These are phyloP conservation scores for Drosophila putrida DNA, from an alignment of 2,888 invertebrate species.

Conservation along the genomic window DNA sequence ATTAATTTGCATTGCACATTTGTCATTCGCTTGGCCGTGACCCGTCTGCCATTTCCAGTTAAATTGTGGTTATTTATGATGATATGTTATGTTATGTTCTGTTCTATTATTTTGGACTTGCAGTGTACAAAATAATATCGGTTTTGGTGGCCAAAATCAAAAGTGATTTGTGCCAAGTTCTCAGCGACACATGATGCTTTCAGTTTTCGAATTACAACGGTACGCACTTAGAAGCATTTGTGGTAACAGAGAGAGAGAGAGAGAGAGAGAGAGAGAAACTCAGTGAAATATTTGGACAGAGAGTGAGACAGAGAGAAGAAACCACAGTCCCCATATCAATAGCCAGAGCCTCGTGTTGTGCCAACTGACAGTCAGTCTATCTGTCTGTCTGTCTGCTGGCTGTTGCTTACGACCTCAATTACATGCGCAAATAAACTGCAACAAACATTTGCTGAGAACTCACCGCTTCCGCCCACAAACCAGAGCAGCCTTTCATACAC, in stretches of 20 bases:
- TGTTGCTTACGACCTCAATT: constrained; percentile 78
- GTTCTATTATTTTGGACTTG: too few species aligned
- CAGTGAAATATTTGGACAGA: background rate
- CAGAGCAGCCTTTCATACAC: constrained; percentile 18
- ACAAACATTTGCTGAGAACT: constrained; percentile 77
- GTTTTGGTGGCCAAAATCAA: background rate
- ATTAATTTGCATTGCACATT: constrained; percentile 62
- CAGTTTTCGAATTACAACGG: constrained; percentile 34
- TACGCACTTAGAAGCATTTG: constrained; percentile 38
- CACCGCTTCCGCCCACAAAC: constrained; percentile 43
- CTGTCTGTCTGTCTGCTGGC: constrained; percentile 24
- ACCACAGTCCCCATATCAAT: constrained; percentile 43
- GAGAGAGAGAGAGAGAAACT: constrained; percentile 2
- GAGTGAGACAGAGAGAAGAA: background rate
- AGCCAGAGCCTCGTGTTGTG: constrained; percentile 18
- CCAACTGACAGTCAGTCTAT: constrained; percentile 28
- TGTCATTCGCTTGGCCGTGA: constrained; percentile 29
- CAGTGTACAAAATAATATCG: constrained; percentile 3
- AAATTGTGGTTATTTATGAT: constrained; percentile 38
- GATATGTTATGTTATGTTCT: constrained; percentile 6
- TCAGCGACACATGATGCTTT: constrained; percentile 1
- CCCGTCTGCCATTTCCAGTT: constrained; percentile 21
- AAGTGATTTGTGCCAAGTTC: constrained; percentile 24
- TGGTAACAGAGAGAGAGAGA: constrained; percentile 6
- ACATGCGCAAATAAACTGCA: constrained; percentile 78